Evolutionary conservation across 2,888 invertebrate genomes (phyloP), one percentile per base, ranked within the genome.

Genomic region (Pandemis corylana): DNA sequence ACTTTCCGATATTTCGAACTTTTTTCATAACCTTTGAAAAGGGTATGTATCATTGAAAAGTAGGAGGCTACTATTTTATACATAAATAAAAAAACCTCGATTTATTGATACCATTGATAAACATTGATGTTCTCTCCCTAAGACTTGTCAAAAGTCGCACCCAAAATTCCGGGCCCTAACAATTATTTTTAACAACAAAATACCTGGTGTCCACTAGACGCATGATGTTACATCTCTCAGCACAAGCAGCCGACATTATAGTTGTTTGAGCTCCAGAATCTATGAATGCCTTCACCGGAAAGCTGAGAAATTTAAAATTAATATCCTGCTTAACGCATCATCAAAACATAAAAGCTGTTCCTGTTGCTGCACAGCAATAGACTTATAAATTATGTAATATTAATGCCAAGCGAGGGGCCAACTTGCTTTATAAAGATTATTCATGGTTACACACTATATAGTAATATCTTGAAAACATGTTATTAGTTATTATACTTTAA

Each of bases 181-280:
- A 36, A 36, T 4, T 36, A 4, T 36, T 36, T 4, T 36, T 36
- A 49, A 12, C 3, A 36, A n/a, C 28, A 56, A 42, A 36, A 72
- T 83, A 95, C 95, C 96, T 96, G 0, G 96, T 96, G 87, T 99
- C 99, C 2, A 97, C 98, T 80, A 96, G 95, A 86, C 98, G 95
- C 96, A 97, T 98, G 72, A 98, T 98, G 86, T 98, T 97, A 90
- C 99, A 99, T 51, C 98, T 95, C 88, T 99, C 98, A 0, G 99
- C 99, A 91, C 99, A 99, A 0, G 96, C 96, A 76, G 98, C 97
- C 63, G 99, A 99, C 99, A 99, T 99, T 75, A 99, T 99, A 5
- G 99, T 99, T 51, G 98, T 98, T 94, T 99, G 99, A 69, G 99
- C 99, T 66, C 96, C 99, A 78, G 99, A 99, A 92, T 99, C 99